phyloP scores from a whole-genome alignment of 2,113 vertebrate species.

The Epinephelus moara region DNA sequence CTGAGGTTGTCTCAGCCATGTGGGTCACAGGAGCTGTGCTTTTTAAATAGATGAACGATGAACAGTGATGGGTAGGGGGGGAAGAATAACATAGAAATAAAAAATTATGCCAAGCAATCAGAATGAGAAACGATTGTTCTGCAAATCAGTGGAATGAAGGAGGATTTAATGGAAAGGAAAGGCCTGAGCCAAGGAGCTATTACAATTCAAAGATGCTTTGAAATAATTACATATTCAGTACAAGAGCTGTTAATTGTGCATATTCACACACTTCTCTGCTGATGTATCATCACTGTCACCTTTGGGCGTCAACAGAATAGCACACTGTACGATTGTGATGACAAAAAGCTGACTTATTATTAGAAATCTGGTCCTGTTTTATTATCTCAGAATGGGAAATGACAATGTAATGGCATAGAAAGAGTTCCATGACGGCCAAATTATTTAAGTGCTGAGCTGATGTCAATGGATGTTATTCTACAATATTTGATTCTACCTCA shows the following conservation, averaged over 20 bases:
- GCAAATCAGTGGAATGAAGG: slow-evolving; percentile 69
- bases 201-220: slow-evolving; percentile 63
- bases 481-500: neutral
- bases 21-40: slow-evolving; percentile 53
- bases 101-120: slow-evolving; percentile 68
- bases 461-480: slow-evolving; percentile 7
- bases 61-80: slow-evolving; percentile 27
- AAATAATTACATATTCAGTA: slow-evolving; percentile 67
- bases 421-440: slow-evolving; percentile 8
- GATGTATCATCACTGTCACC: slow-evolving; percentile 63
- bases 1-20: slow-evolving; percentile 53
- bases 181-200: slow-evolving; percentile 45
- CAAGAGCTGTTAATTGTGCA: slow-evolving; percentile 64
- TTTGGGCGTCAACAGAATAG: slow-evolving; percentile 31
- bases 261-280: slow-evolving; percentile 56
- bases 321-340: slow-evolving; percentile 37
- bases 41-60: slow-evolving; percentile 63
- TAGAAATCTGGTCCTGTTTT: slow-evolving; percentile 27
- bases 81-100: slow-evolving; percentile 64
- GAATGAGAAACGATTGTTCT: slow-evolving; percentile 66
- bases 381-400: slow-evolving; percentile 11
- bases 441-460: slow-evolving; percentile 25
- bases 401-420: slow-evolving; percentile 24
- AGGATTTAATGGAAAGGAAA: slow-evolving; percentile 61
- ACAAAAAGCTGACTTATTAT: slow-evolving; percentile 33